A percentile compares a stretch with the other conserved stretches of the same genome.
Evolutionary conservation across 2,113 vertebrate genomes (phyloP).

Genomic region (human (Homo sapiens)): DNA sequence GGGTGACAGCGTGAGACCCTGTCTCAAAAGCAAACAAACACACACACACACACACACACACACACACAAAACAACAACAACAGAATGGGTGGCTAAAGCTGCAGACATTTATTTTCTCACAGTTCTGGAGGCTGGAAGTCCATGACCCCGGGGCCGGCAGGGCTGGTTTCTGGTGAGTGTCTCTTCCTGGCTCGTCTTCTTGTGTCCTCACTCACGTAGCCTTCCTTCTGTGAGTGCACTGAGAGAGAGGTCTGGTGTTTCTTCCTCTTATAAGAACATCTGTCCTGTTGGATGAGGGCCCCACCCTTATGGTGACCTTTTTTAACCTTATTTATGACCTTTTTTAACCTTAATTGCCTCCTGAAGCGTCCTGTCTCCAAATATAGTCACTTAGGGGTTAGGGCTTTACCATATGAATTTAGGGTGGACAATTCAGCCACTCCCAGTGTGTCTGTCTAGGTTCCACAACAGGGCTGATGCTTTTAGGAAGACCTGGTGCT

Average conservation of each 20-base stretch:
- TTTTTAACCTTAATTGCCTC: neutral
- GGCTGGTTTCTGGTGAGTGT: neutral
- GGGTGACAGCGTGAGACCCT: too few species aligned
- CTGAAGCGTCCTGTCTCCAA: neutral
- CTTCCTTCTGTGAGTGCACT: too few species aligned
- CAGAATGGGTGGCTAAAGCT: neutral
- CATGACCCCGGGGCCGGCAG: neutral
- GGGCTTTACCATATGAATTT: neutral
- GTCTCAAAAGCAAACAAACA: too few species aligned
- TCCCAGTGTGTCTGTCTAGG: neutral
- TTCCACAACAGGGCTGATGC: neutral
- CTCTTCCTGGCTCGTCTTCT: neutral
- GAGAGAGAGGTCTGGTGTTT: too few species aligned
- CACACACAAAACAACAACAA: neutral
- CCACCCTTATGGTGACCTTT: neutral
- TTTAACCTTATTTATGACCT: neutral
- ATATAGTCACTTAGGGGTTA: neutral
- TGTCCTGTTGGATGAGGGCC: neutral
- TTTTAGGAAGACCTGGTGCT: neutral
- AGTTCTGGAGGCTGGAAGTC: neutral
- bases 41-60: too few species aligned
- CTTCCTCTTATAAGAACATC: neutral
- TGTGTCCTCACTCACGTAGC: too few species aligned
- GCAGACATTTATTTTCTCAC: neutral
- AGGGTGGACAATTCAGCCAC: neutral